These are phyloP conservation scores for Temnothorax ravouxi DNA, from an alignment of 2,888 invertebrate species.

Conservation along the genomic window DNA sequence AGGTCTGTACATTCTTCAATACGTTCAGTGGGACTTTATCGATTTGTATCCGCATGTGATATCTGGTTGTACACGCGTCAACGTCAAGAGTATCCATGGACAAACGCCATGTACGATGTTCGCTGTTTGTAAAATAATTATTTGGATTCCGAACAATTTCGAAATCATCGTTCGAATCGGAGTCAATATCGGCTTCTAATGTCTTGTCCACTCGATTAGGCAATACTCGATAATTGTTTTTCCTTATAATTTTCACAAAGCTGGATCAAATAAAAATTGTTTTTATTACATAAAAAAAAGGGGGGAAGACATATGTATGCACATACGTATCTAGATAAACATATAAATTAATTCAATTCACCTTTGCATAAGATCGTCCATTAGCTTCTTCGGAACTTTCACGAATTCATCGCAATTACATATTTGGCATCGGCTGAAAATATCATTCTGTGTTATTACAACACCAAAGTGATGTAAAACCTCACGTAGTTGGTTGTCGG, in stretches of 20 bases:
- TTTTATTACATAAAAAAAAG: background rate
- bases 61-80: conserved; percentile 87
- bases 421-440: conserved; percentile 91
- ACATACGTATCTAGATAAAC: background rate
- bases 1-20: conserved; percentile 87
- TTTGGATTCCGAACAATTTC: background rate
- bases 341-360: conserved; percentile 44
- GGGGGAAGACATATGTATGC: background rate
- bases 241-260: conserved; percentile 37
- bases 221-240: conserved; percentile 40
- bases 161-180: background rate
- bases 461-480: conserved; percentile 90
- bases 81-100: conserved; percentile 82
- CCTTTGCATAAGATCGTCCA: conserved; percentile 83
- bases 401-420: conserved; percentile 87
- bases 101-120: conserved; percentile 80
- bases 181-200: background rate
- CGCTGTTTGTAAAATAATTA: conserved; percentile 28
- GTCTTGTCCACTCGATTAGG: background rate
- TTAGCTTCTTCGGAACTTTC: conserved; percentile 85
- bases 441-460: conserved; percentile 88
- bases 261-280: conserved; percentile 41
- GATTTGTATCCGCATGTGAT: conserved; percentile 88
- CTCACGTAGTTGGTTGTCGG: conserved; percentile 90
- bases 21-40: conserved; percentile 87